These are phyloP conservation scores for Neoascia interrupta DNA, from an alignment of 2,888 invertebrate species.

Conservation along the genomic window DNA sequence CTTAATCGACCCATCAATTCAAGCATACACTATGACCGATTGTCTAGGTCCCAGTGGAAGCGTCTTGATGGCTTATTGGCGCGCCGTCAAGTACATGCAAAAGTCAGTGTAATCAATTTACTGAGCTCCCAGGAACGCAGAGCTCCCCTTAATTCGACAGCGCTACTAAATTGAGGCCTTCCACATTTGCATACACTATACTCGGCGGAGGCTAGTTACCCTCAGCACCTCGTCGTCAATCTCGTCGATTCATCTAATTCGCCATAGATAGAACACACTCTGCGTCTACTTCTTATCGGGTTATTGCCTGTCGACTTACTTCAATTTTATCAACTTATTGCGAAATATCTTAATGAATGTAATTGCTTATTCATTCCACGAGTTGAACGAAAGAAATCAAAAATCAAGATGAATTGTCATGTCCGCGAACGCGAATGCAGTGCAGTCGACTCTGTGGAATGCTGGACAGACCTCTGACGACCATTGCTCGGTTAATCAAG, in stretches of 20 bases:
- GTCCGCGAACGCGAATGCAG: not conserved
- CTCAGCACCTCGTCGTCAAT: conserved; percentile 61
- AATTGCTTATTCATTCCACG: conserved; percentile 68
- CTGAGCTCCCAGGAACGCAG: conserved; percentile 29
- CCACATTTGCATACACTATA: conserved; percentile 36
- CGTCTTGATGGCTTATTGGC: conserved; percentile 59
- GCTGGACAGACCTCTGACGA: conserved; percentile 27
- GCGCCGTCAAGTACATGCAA: conserved; percentile 45
- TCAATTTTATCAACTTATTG: conserved; percentile 59
- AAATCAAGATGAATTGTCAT: conserved; percentile 65
- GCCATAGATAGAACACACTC: conserved; percentile 39
- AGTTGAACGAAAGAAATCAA: conserved; percentile 62
- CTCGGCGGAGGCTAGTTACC: conserved; percentile 24
- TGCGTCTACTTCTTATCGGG: conserved; percentile 48
- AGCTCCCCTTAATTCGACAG: conserved; percentile 36
- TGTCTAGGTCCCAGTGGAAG: conserved; percentile 41
- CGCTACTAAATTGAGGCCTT: conserved; percentile 48
- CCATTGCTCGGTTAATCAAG: conserved; percentile 48
- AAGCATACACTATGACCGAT: conserved; percentile 33
- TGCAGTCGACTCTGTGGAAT: conserved; percentile 30
- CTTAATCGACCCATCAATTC: conserved; percentile 47
- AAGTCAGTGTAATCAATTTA: conserved; percentile 56
- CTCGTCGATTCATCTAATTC: conserved; percentile 61
- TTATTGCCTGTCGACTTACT: conserved; percentile 62
- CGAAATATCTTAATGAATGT: conserved; percentile 65